Percentiles rank a stretch among this genome's conserved stretches.
Evolutionary conservation across 2,888 invertebrate species (phyloP).

Genomic region (Leucophenga maculata): DNA sequence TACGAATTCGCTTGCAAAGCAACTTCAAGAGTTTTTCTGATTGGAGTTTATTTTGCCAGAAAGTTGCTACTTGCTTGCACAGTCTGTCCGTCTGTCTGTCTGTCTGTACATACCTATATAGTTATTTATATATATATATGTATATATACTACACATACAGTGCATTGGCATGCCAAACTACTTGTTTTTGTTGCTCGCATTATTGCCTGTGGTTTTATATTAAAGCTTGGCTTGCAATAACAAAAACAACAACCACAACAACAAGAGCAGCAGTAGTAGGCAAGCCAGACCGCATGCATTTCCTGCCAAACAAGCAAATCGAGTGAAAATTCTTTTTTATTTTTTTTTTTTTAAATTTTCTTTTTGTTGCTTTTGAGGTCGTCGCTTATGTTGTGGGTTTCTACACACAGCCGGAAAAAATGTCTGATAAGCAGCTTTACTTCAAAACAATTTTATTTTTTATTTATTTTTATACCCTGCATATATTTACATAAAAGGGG

Average conservation of each 20-base stretch:
- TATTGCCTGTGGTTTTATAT: not conserved
- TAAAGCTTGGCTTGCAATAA: conserved; percentile 29
- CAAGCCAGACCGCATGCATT: conserved; percentile 19
- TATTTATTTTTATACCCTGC: not conserved
- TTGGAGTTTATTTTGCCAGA: conserved; percentile 15
- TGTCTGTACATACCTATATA: conserved; percentile 4
- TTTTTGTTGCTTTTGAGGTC: conserved; percentile 51
- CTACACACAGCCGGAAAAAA: conserved; percentile 4
- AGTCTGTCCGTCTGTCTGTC: conserved; percentile 3
- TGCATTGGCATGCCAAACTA: conserved; percentile 64
- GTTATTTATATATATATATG: conserved; percentile 25
- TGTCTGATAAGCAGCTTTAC: conserved; percentile 47
- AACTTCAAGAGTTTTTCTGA: conserved; percentile 37
- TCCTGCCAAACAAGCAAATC: conserved; percentile 35
- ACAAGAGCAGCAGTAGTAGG: too few species aligned
- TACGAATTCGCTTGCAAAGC: conserved; percentile 66
- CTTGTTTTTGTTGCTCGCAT: conserved; percentile 55
- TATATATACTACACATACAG: too few species aligned
- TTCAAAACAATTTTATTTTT: not conserved
- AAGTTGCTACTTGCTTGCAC: conserved; percentile 14
- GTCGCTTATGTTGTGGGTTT: conserved; percentile 38
- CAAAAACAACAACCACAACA: conserved; percentile 36
- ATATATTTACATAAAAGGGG: too few species aligned
- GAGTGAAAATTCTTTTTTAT: conserved; percentile 52
- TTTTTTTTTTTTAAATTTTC: conserved; percentile 33